phyloP scores from a whole-genome alignment of 2,113 vertebrate genomes.

The Myotis lucifugus region DNA sequence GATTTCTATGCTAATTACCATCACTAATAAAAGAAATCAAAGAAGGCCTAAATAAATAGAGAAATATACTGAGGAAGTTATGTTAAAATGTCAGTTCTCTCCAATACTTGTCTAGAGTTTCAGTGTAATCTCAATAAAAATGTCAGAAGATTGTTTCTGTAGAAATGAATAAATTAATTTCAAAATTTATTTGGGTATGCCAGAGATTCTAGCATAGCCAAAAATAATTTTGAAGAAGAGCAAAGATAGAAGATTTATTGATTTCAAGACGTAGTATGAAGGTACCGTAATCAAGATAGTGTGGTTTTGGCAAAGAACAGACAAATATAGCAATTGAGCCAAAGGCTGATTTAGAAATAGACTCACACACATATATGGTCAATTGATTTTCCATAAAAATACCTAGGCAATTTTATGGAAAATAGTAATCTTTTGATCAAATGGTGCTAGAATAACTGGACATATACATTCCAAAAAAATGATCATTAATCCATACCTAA shows the following conservation, averaged over 20 bases:
- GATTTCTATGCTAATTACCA: background rate
- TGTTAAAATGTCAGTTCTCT: constrained; percentile 11
- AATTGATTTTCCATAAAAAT: background rate
- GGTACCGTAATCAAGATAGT: background rate
- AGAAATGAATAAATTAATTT: background rate
- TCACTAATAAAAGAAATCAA: background rate
- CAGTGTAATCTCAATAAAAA: background rate
- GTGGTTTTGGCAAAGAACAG: background rate
- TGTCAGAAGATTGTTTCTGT: background rate
- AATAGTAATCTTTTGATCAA: background rate
- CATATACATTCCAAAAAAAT: background rate
- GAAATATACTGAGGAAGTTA: background rate
- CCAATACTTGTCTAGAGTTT: background rate
- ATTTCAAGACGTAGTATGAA: background rate
- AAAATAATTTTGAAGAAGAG: constrained; percentile 13
- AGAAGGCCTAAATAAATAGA: background rate
- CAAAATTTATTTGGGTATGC: background rate
- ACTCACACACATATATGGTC: background rate
- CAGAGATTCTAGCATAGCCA: background rate
- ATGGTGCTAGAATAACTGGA: background rate
- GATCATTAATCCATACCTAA: background rate
- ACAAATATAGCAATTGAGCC: background rate
- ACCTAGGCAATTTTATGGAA: background rate
- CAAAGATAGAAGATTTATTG: background rate
- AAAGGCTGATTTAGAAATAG: constrained; percentile 9